Evolutionary conservation across 2,113 vertebrate genomes (phyloP).

Genomic region (Pachyramphus minor): DNA sequence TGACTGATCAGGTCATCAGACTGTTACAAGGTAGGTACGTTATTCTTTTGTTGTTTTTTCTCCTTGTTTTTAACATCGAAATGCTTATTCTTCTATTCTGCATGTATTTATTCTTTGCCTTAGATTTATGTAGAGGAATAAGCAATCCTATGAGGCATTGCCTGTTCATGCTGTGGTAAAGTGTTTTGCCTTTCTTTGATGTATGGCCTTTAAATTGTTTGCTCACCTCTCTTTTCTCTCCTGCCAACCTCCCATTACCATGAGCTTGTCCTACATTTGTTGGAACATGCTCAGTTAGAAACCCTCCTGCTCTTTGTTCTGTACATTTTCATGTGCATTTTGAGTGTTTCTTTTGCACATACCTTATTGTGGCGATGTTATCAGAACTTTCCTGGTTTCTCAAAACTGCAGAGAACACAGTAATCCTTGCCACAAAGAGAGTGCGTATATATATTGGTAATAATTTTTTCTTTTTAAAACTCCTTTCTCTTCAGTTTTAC

Average conservation of each 20-base stretch:
- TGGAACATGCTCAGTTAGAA: constrained; percentile 6
- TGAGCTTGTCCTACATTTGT: constrained; percentile 10
- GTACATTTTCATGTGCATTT: background rate
- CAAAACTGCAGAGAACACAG: background rate
- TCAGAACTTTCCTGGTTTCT: background rate
- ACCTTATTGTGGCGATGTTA: background rate
- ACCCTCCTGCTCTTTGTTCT: background rate
- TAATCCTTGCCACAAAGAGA: background rate
- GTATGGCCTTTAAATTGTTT: constrained; percentile 31
- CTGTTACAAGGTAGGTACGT: background rate
- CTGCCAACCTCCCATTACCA: background rate
- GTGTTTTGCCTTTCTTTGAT: constrained; percentile 33
- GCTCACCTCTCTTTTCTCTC: constrained; percentile 5
- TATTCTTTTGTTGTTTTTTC: background rate
- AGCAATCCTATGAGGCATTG: constrained; percentile 3
- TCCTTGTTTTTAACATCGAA: background rate
- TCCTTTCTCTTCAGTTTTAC: background rate
- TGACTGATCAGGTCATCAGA: background rate
- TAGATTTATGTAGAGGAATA: background rate
- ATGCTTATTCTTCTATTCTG: background rate
- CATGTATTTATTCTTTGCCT: background rate
- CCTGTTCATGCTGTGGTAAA: background rate
- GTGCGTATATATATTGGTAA: rapidly evolving
- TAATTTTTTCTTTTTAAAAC: background rate
- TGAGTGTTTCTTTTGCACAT: background rate